Conservation (phyloP, 2,797 vertebrate species). For the Manis javanica region DNA sequence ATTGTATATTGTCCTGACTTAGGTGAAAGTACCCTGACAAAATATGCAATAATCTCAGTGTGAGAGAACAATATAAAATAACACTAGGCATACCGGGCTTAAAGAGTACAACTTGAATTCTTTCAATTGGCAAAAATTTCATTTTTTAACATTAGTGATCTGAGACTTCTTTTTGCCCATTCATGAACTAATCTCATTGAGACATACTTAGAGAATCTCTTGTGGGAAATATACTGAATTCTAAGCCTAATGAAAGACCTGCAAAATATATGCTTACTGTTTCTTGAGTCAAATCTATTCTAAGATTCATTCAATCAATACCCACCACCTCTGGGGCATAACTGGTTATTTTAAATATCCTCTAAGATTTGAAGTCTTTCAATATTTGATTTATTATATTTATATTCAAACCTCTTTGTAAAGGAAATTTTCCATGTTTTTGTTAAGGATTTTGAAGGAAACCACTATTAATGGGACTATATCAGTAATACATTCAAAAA, state of each 20-base stretch:
- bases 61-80: slow-evolving; percentile 6
- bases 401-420: neutral
- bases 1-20: neutral
- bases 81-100: neutral
- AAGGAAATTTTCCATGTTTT: neutral
- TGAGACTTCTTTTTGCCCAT: neutral
- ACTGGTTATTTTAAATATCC: neutral
- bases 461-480: neutral
- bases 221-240: neutral
- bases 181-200: neutral
- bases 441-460: neutral
- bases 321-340: neutral
- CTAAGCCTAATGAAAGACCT: neutral
- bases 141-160: neutral
- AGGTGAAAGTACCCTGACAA: neutral
- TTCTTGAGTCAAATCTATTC: neutral
- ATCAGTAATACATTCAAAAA: neutral
- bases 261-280: neutral
- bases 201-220: neutral
- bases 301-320: neutral
- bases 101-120: neutral
- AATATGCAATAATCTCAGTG: neutral
- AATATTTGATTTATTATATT: neutral
- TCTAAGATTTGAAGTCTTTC: neutral
- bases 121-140: neutral